Conservation (phyloP, 2,888 invertebrate genomes). For the Acronicta leporina region DNA sequence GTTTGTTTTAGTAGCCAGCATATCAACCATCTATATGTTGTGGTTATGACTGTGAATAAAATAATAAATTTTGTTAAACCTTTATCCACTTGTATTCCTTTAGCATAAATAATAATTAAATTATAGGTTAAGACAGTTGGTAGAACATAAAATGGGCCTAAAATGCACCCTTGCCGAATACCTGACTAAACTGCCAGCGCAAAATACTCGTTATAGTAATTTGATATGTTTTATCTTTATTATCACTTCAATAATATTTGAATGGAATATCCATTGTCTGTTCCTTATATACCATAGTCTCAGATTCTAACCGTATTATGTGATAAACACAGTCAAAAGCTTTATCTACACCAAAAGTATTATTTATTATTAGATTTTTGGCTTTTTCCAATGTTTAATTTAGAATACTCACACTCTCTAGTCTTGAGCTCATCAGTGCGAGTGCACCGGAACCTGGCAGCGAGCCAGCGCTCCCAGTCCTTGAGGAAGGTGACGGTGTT, state of each 20-base stretch:
- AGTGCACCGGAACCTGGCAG: conserved; percentile 61
- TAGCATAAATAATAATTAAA: too few relatives aligned
- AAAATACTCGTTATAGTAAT: neutral
- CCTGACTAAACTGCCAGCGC: neutral
- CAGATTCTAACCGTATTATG: neutral
- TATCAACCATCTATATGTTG: conserved; percentile 95
- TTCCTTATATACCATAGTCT: too few relatives aligned
- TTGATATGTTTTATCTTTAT: neutral
- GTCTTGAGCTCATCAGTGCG: conserved; percentile 69
- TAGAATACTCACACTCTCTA: conserved; percentile 72
- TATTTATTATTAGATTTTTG: neutral
- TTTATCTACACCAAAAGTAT: neutral
- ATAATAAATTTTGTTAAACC: neutral
- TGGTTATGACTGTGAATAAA: conserved; percentile 89
- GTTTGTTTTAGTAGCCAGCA: conserved; percentile 94
- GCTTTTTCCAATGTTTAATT: neutral
- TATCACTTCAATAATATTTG: neutral
- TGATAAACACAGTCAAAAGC: conserved; percentile 13
- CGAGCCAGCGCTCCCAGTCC: conserved; percentile 56
- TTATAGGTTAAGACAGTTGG: too few relatives aligned
- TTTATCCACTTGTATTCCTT: neutral
- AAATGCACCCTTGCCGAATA: conserved; percentile 16
- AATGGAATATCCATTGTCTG: neutral
- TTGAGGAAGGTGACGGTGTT: conserved; percentile 92
- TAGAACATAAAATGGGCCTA: conserved; percentile 1